Base-by-base conservation (phyloP, 1,140 invertebrate genomes). In the Stegodyphus dumicola region DNA sequence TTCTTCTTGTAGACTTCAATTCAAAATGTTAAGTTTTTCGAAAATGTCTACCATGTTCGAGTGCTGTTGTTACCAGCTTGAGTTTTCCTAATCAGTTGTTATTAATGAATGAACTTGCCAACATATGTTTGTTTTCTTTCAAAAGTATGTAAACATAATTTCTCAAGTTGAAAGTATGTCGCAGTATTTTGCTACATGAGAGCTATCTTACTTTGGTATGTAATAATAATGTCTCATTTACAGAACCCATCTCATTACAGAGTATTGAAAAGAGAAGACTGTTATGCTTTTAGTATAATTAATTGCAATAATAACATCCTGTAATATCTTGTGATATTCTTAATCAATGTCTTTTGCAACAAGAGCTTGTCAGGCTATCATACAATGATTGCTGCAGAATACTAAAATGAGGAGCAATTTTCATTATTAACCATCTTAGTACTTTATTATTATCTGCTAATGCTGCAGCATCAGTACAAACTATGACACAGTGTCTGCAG, bases 161-260 rank as follows among this genome's bases (percentile, higher is more conserved):
- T 60, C 56, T 60, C 56, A 60, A 60, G 5, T 15, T 60, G 9
- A 60, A 60, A 60, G 5, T 60, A 60, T 5, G 5, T 60, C 15
- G 5, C 5, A 60, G 66, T 67, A 10, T 60, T 60, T 60, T 60
- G 9, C 15, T 60, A 2, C 52, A 11, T 53, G 49, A 74, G 6
- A 74, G 71, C 71, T 51, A 53, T 54, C 71, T 54, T 6, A 74
- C 71, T 74, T 53, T 5, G 15, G 71, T 74, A 74, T 74, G 71
- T 17, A 74, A 53, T 53, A 74, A 53, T 74, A 74, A 74, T 53
- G 49, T 74, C 13, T 74, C 71, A 17, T 74, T n/a, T 49, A n/a
- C 71, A 74, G 71, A 74, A 74, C 49, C 49, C 52, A 74, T 54
- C 49, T 74, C 52, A 3, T 74, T 52, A 18, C 51, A 74, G 15